Percentiles rank a stretch among this genome's conserved stretches.
Evolutionary conservation across 2,797 vertebrate genomes (phyloP).

Genomic region (Hypotaenidia philippensis): DNA sequence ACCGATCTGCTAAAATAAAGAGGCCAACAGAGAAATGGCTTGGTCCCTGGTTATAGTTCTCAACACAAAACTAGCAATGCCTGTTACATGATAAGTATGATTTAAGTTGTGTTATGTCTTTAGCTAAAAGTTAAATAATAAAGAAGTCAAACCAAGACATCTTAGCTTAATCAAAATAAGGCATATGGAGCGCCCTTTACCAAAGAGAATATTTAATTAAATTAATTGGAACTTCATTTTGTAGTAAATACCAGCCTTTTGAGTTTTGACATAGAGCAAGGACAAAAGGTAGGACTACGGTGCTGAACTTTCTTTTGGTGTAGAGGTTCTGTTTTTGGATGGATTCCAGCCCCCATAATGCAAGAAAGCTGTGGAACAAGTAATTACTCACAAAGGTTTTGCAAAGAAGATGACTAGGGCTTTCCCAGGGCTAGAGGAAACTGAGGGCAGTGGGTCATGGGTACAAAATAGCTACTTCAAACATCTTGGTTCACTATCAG

Average conservation of each 20-base stretch:
- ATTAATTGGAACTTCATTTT: rapidly evolving
- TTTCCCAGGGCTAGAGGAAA: not conserved
- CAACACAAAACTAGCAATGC: not conserved
- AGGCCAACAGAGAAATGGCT: not conserved
- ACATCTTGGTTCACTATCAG: not conserved
- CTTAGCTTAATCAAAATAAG: not conserved
- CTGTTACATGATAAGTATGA: not conserved
- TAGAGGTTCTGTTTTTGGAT: not conserved
- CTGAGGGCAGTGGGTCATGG: not conserved
- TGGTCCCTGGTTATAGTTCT: not conserved
- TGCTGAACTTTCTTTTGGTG: not conserved
- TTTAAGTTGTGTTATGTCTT: not conserved
- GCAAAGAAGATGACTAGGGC: not conserved
- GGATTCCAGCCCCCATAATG: not conserved
- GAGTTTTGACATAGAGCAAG: not conserved
- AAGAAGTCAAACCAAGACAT: not conserved
- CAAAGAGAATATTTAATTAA: not conserved
- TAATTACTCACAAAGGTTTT: not conserved
- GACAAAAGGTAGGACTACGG: not conserved
- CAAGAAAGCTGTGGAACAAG: not conserved
- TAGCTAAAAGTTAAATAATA: not conserved
- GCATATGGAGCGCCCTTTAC: rapidly evolving
- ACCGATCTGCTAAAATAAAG: not conserved
- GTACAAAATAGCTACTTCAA: not conserved
- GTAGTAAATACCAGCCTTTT: not conserved